Evolutionary conservation across 2,888 invertebrate species (phyloP), one percentile per base, ranked within the genome.

Genomic region (Nipponacmea schrenckii): DNA sequence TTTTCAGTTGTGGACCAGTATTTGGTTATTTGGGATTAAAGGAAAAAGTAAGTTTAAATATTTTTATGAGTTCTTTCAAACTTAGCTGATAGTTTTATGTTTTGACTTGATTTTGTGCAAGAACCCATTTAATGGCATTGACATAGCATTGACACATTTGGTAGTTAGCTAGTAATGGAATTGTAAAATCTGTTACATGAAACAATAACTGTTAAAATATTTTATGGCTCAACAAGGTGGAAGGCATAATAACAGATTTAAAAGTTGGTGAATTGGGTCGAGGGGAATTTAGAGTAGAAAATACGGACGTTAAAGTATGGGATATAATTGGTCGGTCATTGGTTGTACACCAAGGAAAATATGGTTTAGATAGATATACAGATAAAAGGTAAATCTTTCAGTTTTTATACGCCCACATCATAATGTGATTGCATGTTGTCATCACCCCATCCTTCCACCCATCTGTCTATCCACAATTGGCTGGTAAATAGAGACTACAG

Each of bases 281-380:
- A 82, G 92, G 93, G 44, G 90, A 90, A 72, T 94, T 94, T 86
- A 90, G 93, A 74, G 90, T 92, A 79, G 90, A 92, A 74, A 92
- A 93, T 84, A 88, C 83, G 10, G 79, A 91, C 26, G 77, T 94
- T 12, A 92, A 94, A 88, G 92, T 96, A 3, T 84, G 84, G 79
- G 88, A 89, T 50, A 77, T 90, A 46, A 93, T 64, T 91, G 90
- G 90, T 45, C 91, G 96, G 68, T 94, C 95, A 0, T 90, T 96
- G 64, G 94, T 94, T 0, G 90, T 96, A 5, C 93, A 84, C 73
- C 67, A 78, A 67, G 76, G 80, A 5, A 72, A 70, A 50, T 70
- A 72, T 12, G 1, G 4, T 39, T 39, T 39, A 39, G 39, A 39
- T 39, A 8, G 1, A 8, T 1, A 39, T 39, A 39, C 39, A 8